Evolutionary conservation across 2,797 vertebrate genomes (phyloP), one percentile per base, ranked within the genome.

Genomic region (Nyctalus aviator): DNA sequence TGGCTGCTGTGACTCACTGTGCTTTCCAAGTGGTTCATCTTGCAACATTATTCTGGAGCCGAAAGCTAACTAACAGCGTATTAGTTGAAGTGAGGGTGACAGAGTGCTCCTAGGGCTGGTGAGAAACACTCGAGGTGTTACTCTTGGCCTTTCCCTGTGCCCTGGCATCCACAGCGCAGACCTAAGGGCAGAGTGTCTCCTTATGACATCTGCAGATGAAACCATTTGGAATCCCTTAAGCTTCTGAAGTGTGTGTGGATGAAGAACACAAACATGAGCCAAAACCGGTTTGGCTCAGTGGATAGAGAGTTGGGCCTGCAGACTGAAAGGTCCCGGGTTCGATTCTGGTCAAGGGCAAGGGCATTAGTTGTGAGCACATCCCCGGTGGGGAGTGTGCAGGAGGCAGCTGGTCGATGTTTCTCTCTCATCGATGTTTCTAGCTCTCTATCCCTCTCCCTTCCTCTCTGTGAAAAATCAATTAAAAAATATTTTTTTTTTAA

Each of bases 1-100:
- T 84, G 27, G 53, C 83, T 53, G 4, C 37, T 78, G 5, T 86
- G 27, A 64, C 8, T 30, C 35, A 37, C 5, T 78, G 30, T 23
- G 27, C 55, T 90, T 90, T 59, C 85, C 30, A 91, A 41, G 32
- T n/a, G 32, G 14, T 73, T 84, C 37, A 18, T 88, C 27, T 79
- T 76, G 66, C 53, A 93, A 17, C 35, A 23, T 94, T 84, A 53
- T 76, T 86, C 84, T 89, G 62, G 83, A 66, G 32, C 41, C 17
- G 7, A 64, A 57, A 95, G 84, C 25, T 48, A 91, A 79, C 35
- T 25, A 46, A 62, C 57, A 69, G 59, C 44, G 44, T 71, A 17
- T 50, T 35, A 4, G 8, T 72, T 75, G 84, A 69, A 71, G 15
- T 71, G 71, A 79, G 15, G 50, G 23, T 78, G 32, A 75, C 62